Percentiles rank a stretch among this genome's conserved stretches.
Conservation (phyloP, 1,140 invertebrate species). For the Bombus haemorrhoidalis region DNA sequence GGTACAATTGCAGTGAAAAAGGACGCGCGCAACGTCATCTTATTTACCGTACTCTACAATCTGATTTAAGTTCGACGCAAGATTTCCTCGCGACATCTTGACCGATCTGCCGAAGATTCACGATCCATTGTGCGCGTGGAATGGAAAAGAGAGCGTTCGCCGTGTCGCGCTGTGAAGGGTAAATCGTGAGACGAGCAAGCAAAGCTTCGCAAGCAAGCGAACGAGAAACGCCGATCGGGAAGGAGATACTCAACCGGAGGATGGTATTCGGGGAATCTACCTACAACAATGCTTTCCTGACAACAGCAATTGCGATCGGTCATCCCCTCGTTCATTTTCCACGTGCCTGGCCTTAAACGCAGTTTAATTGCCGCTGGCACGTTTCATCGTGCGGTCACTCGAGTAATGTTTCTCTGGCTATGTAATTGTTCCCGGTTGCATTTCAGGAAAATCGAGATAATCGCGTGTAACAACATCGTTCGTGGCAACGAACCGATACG, state of each 20-base stretch:
- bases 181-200: background rate
- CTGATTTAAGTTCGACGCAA: background rate
- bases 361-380: constrained; percentile 57
- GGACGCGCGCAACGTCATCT: background rate
- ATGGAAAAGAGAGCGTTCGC: background rate
- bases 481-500: background rate
- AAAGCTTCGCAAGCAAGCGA: background rate
- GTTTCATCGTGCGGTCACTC: constrained; percentile 53
- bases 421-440: constrained; percentile 32
- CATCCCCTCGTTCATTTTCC: constrained; percentile 64
- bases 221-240: background rate
- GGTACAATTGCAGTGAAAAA: too few species aligned
- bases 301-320: constrained; percentile 52
- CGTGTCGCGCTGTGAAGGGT: background rate
- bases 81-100: background rate
- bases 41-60: background rate
- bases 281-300: constrained; percentile 42
- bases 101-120: background rate
- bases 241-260: background rate
- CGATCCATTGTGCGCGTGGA: background rate
- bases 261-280: constrained; percentile 39
- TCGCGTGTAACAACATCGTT: constrained; percentile 21
- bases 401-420: constrained; percentile 27
- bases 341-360: constrained; percentile 55
- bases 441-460: constrained; percentile 48